phyloP scores from a whole-genome alignment of 2,113 vertebrate species.

The Anser cygnoides region DNA sequence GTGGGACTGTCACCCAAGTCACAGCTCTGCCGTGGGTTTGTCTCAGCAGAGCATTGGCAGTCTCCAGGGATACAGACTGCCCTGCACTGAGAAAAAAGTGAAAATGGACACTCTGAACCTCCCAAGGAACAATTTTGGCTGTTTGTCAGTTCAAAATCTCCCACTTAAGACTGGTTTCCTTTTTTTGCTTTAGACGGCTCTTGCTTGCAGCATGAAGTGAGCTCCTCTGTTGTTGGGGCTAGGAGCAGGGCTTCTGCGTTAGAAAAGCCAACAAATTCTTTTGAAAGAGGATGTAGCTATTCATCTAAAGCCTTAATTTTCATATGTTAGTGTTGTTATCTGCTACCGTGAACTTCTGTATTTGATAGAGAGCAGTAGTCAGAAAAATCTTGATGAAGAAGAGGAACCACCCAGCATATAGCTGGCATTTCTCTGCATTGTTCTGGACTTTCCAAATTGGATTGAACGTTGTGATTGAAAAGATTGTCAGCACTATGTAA shows the following conservation, averaged over 20 bases:
- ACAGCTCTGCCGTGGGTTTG: neutral
- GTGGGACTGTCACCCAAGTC: neutral
- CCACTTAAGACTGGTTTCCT: neutral
- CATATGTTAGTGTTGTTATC: neutral
- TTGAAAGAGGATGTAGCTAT: neutral
- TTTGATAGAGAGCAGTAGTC: neutral
- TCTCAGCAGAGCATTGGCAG: rapidly evolving
- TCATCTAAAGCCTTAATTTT: neutral
- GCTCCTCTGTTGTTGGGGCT: neutral
- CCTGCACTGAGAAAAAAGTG: neutral
- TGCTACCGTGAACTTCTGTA: neutral
- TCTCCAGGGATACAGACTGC: neutral
- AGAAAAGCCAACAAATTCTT: neutral
- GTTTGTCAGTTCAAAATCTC: neutral
- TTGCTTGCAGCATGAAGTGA: neutral
- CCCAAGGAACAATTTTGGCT: neutral
- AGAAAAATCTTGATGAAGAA: neutral
- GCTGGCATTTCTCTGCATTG: neutral
- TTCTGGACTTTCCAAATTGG: constrained; percentile 46
- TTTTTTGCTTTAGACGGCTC: neutral
- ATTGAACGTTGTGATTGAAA: constrained; percentile 63
- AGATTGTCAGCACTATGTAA: constrained; percentile 80
- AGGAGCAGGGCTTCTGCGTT: neutral
- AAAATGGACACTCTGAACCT: neutral
- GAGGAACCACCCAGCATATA: neutral